Conservation (phyloP, 2,888 invertebrate genomes). For the Melinaea menophilus region DNA sequence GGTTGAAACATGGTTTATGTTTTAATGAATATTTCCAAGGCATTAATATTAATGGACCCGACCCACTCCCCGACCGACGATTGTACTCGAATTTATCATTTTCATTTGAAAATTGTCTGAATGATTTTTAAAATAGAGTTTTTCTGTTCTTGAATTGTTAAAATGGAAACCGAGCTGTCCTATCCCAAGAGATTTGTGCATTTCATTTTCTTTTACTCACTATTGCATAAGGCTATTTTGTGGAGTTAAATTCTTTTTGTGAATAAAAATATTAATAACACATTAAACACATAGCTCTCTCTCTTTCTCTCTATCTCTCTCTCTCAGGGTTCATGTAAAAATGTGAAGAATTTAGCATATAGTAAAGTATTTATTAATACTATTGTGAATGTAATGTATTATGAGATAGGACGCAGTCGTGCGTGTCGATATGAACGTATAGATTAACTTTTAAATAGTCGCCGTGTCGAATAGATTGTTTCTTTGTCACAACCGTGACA, state of each 20-base stretch:
- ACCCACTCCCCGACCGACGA: slow-evolving; percentile 47
- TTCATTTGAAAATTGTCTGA: not conserved
- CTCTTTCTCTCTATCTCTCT: too few species aligned
- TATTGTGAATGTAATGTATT: slow-evolving; percentile 12
- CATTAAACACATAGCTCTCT: not conserved
- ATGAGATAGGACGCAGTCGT: slow-evolving; percentile 41
- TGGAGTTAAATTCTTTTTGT: slow-evolving; percentile 8
- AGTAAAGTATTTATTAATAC: too few species aligned
- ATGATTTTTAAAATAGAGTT: slow-evolving; percentile 16
- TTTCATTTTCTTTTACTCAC: slow-evolving; percentile 1
- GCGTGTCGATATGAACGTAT: slow-evolving; percentile 51
- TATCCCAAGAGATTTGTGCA: slow-evolving; percentile 3
- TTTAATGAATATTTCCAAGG: slow-evolving; percentile 70
- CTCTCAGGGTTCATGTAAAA: too few species aligned
- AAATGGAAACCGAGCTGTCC: slow-evolving; percentile 2
- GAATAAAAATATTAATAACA: not conserved
- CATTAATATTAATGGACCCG: slow-evolving; percentile 67
- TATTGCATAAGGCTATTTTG: not conserved
- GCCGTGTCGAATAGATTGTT: slow-evolving; percentile 14
- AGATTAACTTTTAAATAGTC: slow-evolving; percentile 34
- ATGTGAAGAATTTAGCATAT: too few species aligned
- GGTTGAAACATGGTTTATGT: slow-evolving; percentile 55
- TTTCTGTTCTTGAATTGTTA: slow-evolving; percentile 5
- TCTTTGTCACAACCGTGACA: slow-evolving; percentile 17
- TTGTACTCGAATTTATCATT: slow-evolving; percentile 21